These are phyloP conservation scores for Rhodinocichla rosea DNA, from an alignment of 2,113 vertebrate species.

Conservation along the genomic window DNA sequence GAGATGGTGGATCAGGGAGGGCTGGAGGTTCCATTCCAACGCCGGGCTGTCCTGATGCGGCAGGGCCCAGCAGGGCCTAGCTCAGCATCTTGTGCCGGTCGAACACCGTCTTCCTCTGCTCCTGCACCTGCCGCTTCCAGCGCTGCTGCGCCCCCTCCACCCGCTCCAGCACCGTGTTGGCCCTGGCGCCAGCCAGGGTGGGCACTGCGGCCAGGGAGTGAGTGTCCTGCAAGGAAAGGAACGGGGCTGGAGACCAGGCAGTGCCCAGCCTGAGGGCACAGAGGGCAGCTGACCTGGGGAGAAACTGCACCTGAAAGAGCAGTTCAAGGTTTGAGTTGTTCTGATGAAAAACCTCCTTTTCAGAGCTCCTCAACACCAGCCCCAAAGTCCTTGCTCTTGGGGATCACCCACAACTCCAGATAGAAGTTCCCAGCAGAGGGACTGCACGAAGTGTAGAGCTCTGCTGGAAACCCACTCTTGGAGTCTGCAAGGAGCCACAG, in stretches of 20 bases:
- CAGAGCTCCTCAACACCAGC: background rate
- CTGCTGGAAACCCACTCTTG: background rate
- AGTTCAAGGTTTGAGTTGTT: background rate
- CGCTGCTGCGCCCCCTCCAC: constrained; percentile 95
- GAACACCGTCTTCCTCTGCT: constrained; percentile 94
- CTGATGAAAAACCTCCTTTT: background rate
- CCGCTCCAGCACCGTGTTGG: constrained; percentile 89
- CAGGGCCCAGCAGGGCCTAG: constrained; percentile 49
- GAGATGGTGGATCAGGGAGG: background rate
- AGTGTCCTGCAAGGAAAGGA: constrained; percentile 75
- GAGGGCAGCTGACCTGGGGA: background rate
- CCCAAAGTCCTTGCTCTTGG: background rate
- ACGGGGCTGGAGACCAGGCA: background rate
- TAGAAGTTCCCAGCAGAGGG: background rate
- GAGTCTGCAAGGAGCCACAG: background rate
- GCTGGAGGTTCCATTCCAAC: background rate
- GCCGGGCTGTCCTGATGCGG: background rate
- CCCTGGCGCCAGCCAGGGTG: constrained; percentile 46
- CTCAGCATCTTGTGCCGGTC: constrained; percentile 97
- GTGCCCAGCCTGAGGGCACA: fast-evolving
- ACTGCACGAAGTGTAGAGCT: background rate
- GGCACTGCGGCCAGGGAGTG: constrained; percentile 60
- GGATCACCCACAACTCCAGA: background rate
- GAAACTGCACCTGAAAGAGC: background rate
- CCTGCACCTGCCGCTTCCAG: constrained; percentile 97